Conservation (phyloP, 2,888 invertebrate genomes). For the Belgica antarctica region DNA sequence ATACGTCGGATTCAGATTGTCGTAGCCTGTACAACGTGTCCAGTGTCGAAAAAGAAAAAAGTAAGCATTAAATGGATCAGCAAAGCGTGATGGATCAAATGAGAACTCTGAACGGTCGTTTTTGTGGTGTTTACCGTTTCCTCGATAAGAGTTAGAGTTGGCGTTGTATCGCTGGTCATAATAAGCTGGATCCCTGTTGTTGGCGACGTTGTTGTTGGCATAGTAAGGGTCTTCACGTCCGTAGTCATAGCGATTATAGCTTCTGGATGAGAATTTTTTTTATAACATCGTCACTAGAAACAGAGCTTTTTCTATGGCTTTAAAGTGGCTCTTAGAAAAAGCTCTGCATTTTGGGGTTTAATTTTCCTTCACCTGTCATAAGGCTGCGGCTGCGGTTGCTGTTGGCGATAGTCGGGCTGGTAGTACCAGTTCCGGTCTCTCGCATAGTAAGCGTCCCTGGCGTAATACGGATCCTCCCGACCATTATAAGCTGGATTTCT, state of each 20-base stretch:
- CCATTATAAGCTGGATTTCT: conserved; percentile 23
- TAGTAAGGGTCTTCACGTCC: conserved; percentile 46
- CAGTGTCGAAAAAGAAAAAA: conserved; percentile 46
- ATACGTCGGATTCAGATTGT: conserved; percentile 51
- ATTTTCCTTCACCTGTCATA: conserved; percentile 16
- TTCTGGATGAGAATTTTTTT: background rate
- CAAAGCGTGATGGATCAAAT: conserved; percentile 22
- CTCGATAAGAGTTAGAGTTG: conserved; percentile 38
- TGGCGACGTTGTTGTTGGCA: conserved; percentile 21
- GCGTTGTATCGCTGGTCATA: background rate
- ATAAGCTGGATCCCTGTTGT: background rate
- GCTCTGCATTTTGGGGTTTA: background rate
- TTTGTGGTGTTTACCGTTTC: conserved; percentile 39
- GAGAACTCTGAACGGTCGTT: background rate
- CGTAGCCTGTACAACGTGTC: conserved; percentile 51
- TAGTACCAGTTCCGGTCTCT: conserved; percentile 47
- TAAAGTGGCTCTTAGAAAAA: background rate
- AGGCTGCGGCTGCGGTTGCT: too few relatives aligned
- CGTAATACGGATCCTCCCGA: conserved; percentile 39
- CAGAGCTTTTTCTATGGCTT: background rate
- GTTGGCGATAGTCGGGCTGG: conserved; percentile 45
- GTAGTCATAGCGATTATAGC: conserved; percentile 43
- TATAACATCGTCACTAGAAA: background rate
- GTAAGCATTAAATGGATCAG: conserved; percentile 15
- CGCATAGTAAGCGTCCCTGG: conserved; percentile 8